phyloP scores from a whole-genome alignment of 2,888 invertebrate genomes.

The Anoncus sp. region DNA sequence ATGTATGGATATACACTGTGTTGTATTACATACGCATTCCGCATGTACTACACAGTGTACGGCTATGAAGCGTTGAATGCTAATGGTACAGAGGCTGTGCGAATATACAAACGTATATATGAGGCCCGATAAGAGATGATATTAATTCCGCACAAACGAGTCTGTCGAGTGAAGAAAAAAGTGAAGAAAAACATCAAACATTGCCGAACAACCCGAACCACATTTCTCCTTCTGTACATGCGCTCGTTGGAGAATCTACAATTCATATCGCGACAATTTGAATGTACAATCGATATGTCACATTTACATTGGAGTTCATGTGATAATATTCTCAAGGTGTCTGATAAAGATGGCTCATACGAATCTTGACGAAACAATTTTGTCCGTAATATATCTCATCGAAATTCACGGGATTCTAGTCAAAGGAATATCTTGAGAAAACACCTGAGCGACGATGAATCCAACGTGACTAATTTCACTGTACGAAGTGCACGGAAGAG shows the following conservation, averaged over 20 bases:
- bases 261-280: slow-evolving; percentile 43
- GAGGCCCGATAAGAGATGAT: slow-evolving; percentile 42
- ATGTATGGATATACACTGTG: slow-evolving; percentile 16
- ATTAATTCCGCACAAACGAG: slow-evolving; percentile 47
- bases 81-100: slow-evolving; percentile 25
- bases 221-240: neutral
- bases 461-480: slow-evolving; percentile 10
- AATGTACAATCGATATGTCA: slow-evolving; percentile 26
- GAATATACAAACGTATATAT: slow-evolving; percentile 42
- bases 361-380: neutral
- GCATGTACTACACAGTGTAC: slow-evolving; percentile 28
- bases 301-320: neutral
- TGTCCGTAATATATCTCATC: neutral
- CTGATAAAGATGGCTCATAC: neutral
- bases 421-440: neutral
- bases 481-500: neutral
- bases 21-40: no score
- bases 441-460: neutral
- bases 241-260: slow-evolving; percentile 31
- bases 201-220: slow-evolving; percentile 10
- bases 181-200: slow-evolving; percentile 38
- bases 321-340: neutral
- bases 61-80: slow-evolving; percentile 18
- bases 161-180: slow-evolving; percentile 43
- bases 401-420: neutral